Evolutionary conservation across 2,888 invertebrate species (phyloP).

Genomic region (Andrena bicolor): DNA sequence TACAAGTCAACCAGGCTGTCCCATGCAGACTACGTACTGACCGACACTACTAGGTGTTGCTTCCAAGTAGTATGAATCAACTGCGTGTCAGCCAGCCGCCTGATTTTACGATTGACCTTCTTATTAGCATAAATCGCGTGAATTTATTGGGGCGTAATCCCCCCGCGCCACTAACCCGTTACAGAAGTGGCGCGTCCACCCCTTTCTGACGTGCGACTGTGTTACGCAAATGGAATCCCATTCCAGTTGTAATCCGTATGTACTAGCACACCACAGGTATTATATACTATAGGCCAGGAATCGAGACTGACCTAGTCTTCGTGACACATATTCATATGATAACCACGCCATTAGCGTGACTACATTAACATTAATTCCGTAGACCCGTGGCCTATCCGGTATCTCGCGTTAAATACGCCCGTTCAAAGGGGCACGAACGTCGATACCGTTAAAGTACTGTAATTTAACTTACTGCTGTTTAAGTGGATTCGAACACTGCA

Average conservation of each 20-base stretch:
- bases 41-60: neutral
- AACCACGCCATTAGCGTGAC: constrained; percentile 59
- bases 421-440: neutral
- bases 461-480: constrained; percentile 18
- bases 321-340: constrained; percentile 71
- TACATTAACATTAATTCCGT: constrained; percentile 57
- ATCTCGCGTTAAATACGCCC: constrained; percentile 36
- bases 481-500: neutral
- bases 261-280: constrained; percentile 12
- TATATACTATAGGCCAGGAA: constrained; percentile 56
- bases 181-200: constrained; percentile 55
- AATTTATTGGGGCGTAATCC: constrained; percentile 16
- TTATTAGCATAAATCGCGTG: constrained; percentile 23
- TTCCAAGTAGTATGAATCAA: neutral
- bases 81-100: neutral
- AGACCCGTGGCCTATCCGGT: neutral
- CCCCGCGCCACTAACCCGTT: constrained; percentile 33
- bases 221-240: constrained; percentile 68
- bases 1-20: too few species aligned
- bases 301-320: constrained; percentile 63
- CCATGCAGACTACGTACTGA: too few species aligned
- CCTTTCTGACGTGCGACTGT: constrained; percentile 56
- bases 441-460: constrained; percentile 36
- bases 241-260: constrained; percentile 43
- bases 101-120: too few species aligned